Percentiles rank a stretch among this genome's conserved stretches.
phyloP scores from a whole-genome alignment of 1,140 invertebrate species.

The Orchestia grillus region DNA sequence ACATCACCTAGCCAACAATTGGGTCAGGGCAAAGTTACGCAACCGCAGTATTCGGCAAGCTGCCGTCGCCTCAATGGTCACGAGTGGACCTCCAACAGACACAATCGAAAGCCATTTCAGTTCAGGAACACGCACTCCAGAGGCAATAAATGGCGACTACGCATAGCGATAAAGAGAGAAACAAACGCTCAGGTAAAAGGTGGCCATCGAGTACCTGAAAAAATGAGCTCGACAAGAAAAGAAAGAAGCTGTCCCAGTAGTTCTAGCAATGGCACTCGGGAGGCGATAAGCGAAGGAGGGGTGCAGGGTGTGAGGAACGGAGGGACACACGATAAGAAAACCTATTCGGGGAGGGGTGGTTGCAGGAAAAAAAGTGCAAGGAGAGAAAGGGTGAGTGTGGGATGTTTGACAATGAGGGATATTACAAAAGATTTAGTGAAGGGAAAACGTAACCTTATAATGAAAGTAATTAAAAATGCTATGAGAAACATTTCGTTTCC shows the following conservation, averaged over 20 bases:
- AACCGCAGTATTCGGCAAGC: not conserved
- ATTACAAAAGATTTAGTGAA: not conserved
- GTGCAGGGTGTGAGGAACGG: not conserved
- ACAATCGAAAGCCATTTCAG: slow-evolving; percentile 46
- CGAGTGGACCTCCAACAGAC: slow-evolving; percentile 19
- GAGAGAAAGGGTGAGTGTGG: not conserved
- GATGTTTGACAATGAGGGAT: not conserved
- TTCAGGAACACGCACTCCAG: slow-evolving; percentile 35
- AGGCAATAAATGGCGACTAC: slow-evolving; percentile 42
- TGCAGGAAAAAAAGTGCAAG: not conserved
- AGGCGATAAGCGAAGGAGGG: not conserved
- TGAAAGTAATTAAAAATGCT: too few species aligned
- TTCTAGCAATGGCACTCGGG: slow-evolving; percentile 18
- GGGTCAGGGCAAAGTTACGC: not conserved
- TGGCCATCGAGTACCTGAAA: slow-evolving; percentile 16
- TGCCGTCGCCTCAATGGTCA: not conserved
- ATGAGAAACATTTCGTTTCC: too few species aligned
- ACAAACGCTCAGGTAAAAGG: slow-evolving; percentile 40
- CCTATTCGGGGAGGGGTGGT: slow-evolving; percentile 2
- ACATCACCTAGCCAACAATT: not conserved
- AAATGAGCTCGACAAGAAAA: slow-evolving; percentile 9
- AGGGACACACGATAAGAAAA: slow-evolving; percentile 26
- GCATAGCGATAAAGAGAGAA: slow-evolving; percentile 32
- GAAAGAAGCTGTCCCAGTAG: slow-evolving; percentile 16
- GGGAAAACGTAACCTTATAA: not conserved